Conservation (phyloP, 2,888 invertebrate genomes). For the Acheta domesticus region DNA sequence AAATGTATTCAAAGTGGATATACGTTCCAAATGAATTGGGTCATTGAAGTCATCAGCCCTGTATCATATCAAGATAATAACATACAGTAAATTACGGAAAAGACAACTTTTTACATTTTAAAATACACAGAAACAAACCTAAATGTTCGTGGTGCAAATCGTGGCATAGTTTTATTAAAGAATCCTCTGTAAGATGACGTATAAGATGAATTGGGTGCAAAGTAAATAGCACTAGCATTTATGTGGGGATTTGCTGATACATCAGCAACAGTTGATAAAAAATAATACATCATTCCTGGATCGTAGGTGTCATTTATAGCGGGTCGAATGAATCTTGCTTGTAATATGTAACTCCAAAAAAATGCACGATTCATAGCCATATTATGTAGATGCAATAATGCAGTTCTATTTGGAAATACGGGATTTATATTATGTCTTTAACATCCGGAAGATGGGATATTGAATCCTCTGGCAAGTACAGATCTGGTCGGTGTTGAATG, state of each 20-base stretch:
- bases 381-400: constrained; percentile 88
- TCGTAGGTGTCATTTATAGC: constrained; percentile 90
- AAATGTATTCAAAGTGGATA: constrained; percentile 92
- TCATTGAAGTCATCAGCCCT: constrained; percentile 92
- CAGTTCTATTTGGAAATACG: constrained; percentile 90
- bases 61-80: constrained; percentile 40
- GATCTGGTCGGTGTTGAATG: constrained; percentile 77
- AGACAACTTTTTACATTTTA: neutral
- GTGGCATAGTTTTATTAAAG: constrained; percentile 91
- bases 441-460: constrained; percentile 91
- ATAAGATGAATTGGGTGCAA: constrained; percentile 90
- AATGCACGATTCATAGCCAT: constrained; percentile 94
- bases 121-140: constrained; percentile 43
- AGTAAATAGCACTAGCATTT: constrained; percentile 90
- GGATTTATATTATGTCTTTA: constrained; percentile 90
- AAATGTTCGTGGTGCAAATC: constrained; percentile 91
- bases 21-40: constrained; percentile 90
- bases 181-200: constrained; percentile 92
- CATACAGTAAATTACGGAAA: neutral
- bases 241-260: constrained; percentile 88
- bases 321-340: constrained; percentile 83
- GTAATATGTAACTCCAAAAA: constrained; percentile 92
- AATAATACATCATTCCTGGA: constrained; percentile 98
- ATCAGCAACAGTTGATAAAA: constrained; percentile 90
- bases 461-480: constrained; percentile 77